A percentile compares a stretch with the other conserved stretches of the same genome.
Evolutionary conservation across 2,113 vertebrate genomes (phyloP).

Genomic region (Hemicordylus capensis): DNA sequence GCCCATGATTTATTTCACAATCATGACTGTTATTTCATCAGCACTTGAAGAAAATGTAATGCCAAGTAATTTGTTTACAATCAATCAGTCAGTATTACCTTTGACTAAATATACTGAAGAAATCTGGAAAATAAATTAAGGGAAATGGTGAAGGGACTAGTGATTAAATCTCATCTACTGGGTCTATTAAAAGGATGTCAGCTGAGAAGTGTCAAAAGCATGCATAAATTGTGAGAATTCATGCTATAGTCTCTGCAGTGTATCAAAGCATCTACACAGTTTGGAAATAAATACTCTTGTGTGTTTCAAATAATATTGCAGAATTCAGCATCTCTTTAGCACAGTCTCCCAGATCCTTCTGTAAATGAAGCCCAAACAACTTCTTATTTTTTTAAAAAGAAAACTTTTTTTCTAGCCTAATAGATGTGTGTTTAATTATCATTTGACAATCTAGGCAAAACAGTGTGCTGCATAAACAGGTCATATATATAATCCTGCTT

Average conservation of each 20-base stretch:
- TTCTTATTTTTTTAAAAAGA: constrained; percentile 36
- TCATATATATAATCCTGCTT: background rate
- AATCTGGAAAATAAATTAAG: constrained; percentile 50
- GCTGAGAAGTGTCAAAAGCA: constrained; percentile 57
- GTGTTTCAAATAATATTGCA: constrained; percentile 36
- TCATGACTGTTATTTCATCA: constrained; percentile 4
- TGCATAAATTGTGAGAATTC: constrained; percentile 48
- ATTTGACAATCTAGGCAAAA: no score
- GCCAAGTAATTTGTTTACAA: constrained; percentile 49
- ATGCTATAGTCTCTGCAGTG: constrained; percentile 43
- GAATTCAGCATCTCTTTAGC: constrained; percentile 40
- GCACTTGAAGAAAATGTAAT: constrained; percentile 37
- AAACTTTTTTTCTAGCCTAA: constrained; percentile 15
- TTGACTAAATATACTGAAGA: constrained; percentile 45
- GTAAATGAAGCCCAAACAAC: constrained; percentile 12
- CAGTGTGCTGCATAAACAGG: background rate
- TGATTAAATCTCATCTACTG: constrained; percentile 59
- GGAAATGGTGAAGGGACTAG: constrained; percentile 54
- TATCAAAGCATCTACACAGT: constrained; percentile 47
- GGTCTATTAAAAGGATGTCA: constrained; percentile 59
- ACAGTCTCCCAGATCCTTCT: background rate
- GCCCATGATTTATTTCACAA: constrained; percentile 34
- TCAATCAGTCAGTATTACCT: constrained; percentile 47
- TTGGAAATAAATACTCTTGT: constrained; percentile 38
- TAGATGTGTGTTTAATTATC: background rate